Evolutionary conservation across 2,888 invertebrate species (phyloP), one percentile per base, ranked within the genome.

Genomic region (Trachelus iudaicus): DNA sequence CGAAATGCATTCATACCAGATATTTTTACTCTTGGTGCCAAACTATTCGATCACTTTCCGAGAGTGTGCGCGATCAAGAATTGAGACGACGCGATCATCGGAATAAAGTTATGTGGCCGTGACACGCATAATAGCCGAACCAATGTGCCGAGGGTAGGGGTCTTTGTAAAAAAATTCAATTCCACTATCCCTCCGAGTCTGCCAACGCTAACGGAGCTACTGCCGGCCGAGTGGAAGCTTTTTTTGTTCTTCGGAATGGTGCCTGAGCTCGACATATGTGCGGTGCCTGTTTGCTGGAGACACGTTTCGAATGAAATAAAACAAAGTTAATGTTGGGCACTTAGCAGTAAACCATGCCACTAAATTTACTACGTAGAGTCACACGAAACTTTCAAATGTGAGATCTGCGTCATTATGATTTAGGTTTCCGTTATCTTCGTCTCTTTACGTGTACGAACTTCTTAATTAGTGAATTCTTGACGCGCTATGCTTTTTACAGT

Each of bases 121-220:
- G 85, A 83, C 83, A 85, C 80, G 82, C 80, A 81, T 78, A 81
- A 83, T 81, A 78, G 79, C 74, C 75, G 75, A 33, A 30, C 71
- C 77, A 79, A 81, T 9, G 56, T 56, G 56, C 23, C 56, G 56
- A 86, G 82, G 85, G 78, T 80, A 81, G 82, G 76, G 73, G 34
- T 68, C 73, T 69, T 83, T 84, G 83, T 86, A 73, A 86, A 86
- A 86, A 86, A 86, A 81, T 82, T 82, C 23, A 56, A 23, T 56
- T 56, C 56, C 56, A 56, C 56, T 56, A 56, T 56, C 56, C 56
- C 56, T 23, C 13, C 33, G 71, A 11, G 71, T 31, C 71, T 71
- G 71, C 71, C 15, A 31, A 34, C 31, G 71, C 71, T 71, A 71
- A 71, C 31, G 31, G 12, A 71, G 71, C 71, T 71, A 71, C 71